phyloP scores from a whole-genome alignment of 1,140 invertebrate species.

The Temnothorax nylanderi region DNA sequence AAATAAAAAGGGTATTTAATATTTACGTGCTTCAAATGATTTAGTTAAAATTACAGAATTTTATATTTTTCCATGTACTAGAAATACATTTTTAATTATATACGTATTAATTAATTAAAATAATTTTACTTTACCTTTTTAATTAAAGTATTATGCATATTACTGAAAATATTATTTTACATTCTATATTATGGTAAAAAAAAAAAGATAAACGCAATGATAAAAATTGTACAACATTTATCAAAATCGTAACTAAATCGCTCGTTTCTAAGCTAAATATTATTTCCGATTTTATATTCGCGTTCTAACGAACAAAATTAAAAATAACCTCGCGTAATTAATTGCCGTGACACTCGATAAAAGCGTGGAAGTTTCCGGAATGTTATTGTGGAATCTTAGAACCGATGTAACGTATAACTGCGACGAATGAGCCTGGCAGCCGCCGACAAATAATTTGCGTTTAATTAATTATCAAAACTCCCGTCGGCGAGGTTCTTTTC shows the following conservation, averaged over 20 bases:
- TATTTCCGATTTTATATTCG: not conserved
- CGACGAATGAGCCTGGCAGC: not conserved
- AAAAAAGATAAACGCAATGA: not conserved
- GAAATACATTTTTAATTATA: not conserved
- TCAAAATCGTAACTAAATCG: not conserved
- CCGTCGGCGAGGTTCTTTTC: not conserved
- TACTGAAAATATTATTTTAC: not conserved
- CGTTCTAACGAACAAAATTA: not conserved
- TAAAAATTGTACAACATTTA: not conserved
- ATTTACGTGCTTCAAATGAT: not conserved
- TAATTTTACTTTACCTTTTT: not conserved
- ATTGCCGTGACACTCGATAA: not conserved
- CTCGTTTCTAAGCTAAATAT: not conserved
- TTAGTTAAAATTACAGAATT: not conserved
- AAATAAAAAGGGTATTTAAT: not conserved
- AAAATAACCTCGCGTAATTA: not conserved
- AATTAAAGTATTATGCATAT: not conserved
- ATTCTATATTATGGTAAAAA: not conserved
- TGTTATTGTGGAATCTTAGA: slow-evolving; percentile 8
- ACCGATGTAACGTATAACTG: not conserved
- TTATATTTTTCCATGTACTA: not conserved
- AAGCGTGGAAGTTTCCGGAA: not conserved
- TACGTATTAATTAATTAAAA: not conserved
- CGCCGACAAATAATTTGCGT: slow-evolving; percentile 26
- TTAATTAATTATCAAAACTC: slow-evolving; percentile 46